Evolutionary conservation across 2,888 invertebrate species (phyloP).

Genomic region (Heliconius charithonia): DNA sequence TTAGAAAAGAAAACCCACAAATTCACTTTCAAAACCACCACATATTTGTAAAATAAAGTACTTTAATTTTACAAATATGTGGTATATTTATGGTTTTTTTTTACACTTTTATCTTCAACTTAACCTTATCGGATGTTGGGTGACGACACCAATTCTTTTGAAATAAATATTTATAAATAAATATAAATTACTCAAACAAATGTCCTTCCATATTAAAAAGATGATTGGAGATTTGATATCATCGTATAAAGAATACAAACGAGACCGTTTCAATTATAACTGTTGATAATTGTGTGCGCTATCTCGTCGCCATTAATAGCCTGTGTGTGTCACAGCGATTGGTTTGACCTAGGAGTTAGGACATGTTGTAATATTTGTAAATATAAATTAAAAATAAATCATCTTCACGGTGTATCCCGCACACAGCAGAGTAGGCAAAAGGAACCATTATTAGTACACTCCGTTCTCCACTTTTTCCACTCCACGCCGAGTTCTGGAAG

Average conservation of each 20-base stretch:
- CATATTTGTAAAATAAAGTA: too few species aligned
- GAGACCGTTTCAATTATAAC: conserved; percentile 5
- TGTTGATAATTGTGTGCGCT: conserved; percentile 22
- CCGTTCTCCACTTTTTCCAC: too few species aligned
- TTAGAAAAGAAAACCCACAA: not conserved
- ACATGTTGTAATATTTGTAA: not conserved
- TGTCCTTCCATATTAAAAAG: conserved; percentile 1
- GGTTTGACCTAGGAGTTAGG: conserved; percentile 14
- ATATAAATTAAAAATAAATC: too few species aligned
- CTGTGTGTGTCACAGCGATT: conserved; percentile 3
- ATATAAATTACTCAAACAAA: not conserved
- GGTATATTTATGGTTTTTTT: not conserved
- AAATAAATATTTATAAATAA: not conserved
- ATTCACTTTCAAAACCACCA: not conserved
- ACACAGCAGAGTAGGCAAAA: too few species aligned
- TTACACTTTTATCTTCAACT: not conserved
- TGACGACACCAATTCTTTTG: not conserved
- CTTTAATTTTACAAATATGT: too few species aligned
- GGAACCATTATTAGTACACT: too few species aligned
- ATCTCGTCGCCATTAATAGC: conserved; percentile 19
- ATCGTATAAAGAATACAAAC: conserved; percentile 1
- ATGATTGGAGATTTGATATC: not conserved
- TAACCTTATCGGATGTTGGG: not conserved
- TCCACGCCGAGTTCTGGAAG: too few species aligned
- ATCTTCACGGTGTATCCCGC: too few species aligned